phyloP scores from a whole-genome alignment of 2,797 vertebrate genomes.

The Smutsia temminckii region DNA sequence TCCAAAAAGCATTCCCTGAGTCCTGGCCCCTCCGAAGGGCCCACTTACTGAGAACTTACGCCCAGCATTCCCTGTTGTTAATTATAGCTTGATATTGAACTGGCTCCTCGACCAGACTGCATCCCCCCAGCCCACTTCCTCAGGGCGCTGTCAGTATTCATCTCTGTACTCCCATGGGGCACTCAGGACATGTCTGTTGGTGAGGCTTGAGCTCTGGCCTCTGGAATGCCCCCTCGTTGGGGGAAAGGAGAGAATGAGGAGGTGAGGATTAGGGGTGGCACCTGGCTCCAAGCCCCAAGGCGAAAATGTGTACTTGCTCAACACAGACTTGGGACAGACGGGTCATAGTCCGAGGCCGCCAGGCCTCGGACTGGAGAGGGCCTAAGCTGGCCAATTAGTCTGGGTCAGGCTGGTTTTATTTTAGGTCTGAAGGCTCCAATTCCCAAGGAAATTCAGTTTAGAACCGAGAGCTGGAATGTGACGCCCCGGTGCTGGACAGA shows the following conservation, averaged over 20 bases:
- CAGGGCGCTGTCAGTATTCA: rapidly evolving
- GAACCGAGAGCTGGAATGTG: conserved; percentile 75
- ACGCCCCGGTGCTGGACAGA: conserved; percentile 57
- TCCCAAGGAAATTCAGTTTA: conserved; percentile 84
- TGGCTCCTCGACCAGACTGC: not conserved
- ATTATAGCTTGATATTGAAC: not conserved
- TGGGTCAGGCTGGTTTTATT: conserved; percentile 59
- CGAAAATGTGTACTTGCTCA: not conserved
- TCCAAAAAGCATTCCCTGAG: not conserved
- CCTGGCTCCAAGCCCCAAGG: not conserved
- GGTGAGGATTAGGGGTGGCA: not conserved
- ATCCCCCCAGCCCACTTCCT: too few species aligned
- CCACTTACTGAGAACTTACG: not conserved
- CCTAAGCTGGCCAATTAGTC: not conserved
- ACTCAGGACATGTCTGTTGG: not conserved
- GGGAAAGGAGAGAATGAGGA: not conserved
- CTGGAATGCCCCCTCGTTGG: not conserved
- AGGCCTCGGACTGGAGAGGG: not conserved
- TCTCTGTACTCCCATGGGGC: not conserved
- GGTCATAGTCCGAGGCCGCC: not conserved
- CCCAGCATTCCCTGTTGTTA: not conserved
- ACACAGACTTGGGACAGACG: not conserved
- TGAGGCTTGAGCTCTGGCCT: not conserved
- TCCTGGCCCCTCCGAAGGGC: not conserved
- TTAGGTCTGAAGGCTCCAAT: conserved; percentile 66